Evolutionary conservation across 2,888 invertebrate species (phyloP).

Genomic region (Diploptera punctata): DNA sequence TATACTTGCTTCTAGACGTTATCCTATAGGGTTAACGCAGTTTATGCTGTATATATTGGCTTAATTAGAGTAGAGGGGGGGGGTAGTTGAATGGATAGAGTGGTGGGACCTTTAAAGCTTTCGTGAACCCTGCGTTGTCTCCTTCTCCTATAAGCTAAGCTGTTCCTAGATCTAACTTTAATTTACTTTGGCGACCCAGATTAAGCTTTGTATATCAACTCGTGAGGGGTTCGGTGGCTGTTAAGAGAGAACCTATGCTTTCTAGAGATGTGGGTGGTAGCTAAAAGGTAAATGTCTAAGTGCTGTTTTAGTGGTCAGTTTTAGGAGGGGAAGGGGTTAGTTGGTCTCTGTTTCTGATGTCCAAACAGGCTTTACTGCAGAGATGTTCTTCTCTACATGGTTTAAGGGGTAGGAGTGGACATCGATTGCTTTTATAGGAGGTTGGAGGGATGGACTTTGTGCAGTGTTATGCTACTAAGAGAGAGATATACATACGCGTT

Average conservation of each 20-base stretch:
- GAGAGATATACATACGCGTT: slow-evolving; percentile 10
- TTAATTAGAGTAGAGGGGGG: slow-evolving; percentile 9
- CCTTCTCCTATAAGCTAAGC: slow-evolving; percentile 19
- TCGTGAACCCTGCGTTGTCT: slow-evolving; percentile 14
- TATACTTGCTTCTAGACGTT: background rate
- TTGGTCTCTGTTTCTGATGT: slow-evolving; percentile 23
- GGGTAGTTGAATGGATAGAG: background rate
- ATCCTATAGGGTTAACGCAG: background rate
- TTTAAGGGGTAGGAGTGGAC: slow-evolving; percentile 16
- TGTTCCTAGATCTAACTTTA: slow-evolving; percentile 30
- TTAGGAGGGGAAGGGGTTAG: slow-evolving; percentile 13
- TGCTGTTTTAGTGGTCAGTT: slow-evolving; percentile 31
- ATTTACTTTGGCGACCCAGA: slow-evolving; percentile 31
- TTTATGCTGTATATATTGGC: slow-evolving; percentile 28
- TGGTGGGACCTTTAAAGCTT: slow-evolving; percentile 3
- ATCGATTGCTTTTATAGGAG: slow-evolving; percentile 28
- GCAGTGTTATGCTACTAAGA: background rate
- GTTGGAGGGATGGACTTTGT: slow-evolving; percentile 7
- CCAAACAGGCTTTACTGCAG: slow-evolving; percentile 28
- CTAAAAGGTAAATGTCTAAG: slow-evolving; percentile 32
- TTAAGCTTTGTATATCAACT: slow-evolving; percentile 31
- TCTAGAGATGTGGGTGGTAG: slow-evolving; percentile 27
- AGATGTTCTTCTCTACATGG: slow-evolving; percentile 27
- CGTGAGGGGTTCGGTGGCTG: background rate
- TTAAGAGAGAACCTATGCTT: slow-evolving; percentile 25